phyloP scores from a whole-genome alignment of 1,140 invertebrate species.

The Sycophila sp. region DNA sequence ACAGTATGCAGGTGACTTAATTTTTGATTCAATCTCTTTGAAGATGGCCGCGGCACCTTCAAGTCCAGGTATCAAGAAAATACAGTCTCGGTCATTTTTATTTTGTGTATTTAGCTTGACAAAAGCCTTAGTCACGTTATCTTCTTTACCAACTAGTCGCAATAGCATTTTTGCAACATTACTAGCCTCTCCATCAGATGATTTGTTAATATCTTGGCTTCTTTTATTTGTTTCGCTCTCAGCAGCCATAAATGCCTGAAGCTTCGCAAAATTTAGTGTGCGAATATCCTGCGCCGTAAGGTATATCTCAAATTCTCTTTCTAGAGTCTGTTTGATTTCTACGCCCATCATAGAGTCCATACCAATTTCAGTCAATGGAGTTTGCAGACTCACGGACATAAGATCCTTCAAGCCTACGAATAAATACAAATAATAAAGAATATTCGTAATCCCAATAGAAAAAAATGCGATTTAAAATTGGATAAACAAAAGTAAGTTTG shows the following conservation, averaged over 20 bases:
- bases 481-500: too few species aligned
- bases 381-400: conserved; percentile 70
- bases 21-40: conserved; percentile 61
- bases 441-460: too few species aligned
- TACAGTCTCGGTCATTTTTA: conserved; percentile 47
- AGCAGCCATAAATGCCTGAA: conserved; percentile 63
- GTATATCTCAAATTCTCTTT: conserved; percentile 77
- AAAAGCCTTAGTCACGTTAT: conserved; percentile 43
- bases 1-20: conserved; percentile 70
- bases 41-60: conserved; percentile 70
- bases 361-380: conserved; percentile 78
- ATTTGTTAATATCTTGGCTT: conserved; percentile 43
- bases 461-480: too few species aligned
- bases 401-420: conserved; percentile 62
- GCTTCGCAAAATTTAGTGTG: conserved; percentile 67
- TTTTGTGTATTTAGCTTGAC: conserved; percentile 52
- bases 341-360: conserved; percentile 87
- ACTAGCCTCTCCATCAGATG: not conserved
- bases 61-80: conserved; percentile 78
- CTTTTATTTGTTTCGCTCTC: conserved; percentile 55
- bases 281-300: conserved; percentile 78
- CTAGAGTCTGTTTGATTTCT: conserved; percentile 82
- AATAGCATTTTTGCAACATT: conserved; percentile 48
- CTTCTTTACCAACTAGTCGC: conserved; percentile 47
- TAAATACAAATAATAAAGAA: conserved; percentile 17